These are phyloP conservation scores for Xiphophorus couchianus DNA, from an alignment of 2,113 vertebrate genomes.

Conservation along the genomic window DNA sequence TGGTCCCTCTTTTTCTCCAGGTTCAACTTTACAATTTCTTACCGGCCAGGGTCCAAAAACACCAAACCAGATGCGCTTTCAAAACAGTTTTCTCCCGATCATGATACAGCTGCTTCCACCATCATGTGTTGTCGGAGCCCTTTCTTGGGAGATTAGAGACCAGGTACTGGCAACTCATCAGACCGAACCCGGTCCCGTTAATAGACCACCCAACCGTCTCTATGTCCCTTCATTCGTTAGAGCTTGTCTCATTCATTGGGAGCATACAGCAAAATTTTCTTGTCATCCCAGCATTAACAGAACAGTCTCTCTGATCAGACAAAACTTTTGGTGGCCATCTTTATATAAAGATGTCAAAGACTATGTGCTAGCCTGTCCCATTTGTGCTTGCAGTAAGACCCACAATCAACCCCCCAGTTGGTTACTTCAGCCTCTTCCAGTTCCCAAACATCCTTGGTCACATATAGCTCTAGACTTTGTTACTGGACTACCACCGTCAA, in stretches of 20 bases:
- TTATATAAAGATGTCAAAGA: neutral
- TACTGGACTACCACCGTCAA: neutral
- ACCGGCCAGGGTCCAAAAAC: no score
- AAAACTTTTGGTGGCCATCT: neutral
- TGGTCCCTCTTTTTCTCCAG: no score
- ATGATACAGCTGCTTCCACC: fast-evolving
- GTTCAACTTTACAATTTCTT: no score
- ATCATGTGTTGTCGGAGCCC: neutral
- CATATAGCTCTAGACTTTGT: no score
- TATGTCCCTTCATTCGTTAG: neutral
- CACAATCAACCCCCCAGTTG: neutral
- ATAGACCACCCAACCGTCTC: neutral
- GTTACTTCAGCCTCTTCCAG: no score
- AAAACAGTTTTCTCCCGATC: neutral
- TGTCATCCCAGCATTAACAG: neutral
- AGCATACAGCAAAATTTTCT: neutral
- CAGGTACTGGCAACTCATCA: neutral
- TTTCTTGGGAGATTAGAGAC: neutral
- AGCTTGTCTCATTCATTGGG: neutral
- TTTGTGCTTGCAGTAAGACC: neutral
- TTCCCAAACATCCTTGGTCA: no score
- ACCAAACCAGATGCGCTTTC: neutral
- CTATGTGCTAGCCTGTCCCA: neutral
- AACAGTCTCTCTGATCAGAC: neutral
- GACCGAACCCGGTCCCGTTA: neutral